Conservation (phyloP, 1,140 invertebrate genomes). For the Meteorus sp. region DNA sequence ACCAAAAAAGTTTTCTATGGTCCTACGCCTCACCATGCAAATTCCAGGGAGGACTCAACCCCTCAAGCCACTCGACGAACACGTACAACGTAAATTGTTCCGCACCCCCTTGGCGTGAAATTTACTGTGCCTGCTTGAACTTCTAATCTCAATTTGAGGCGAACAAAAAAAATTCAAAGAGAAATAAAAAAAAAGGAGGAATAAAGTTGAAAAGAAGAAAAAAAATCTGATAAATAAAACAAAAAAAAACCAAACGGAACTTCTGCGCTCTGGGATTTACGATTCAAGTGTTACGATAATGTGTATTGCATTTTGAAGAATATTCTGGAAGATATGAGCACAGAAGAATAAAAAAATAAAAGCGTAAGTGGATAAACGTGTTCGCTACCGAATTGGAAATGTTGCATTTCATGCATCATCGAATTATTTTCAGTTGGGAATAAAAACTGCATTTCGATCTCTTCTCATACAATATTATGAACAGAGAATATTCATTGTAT, state of each 20-base stretch:
- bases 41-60: conserved; percentile 24
- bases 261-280: conserved; percentile 7
- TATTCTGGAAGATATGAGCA: background rate
- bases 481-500: no score
- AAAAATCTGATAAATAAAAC: no score
- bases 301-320: background rate
- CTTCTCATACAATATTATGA: no score
- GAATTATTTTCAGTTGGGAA: background rate
- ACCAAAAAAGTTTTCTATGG: no score
- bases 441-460: no score
- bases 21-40: conserved; percentile 18
- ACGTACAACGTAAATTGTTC: conserved; percentile 28
- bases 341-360: no score
- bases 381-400: background rate
- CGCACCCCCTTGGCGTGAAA: conserved; percentile 16
- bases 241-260: no score
- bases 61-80: conserved; percentile 16
- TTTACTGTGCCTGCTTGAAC: conserved; percentile 23
- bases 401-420: background rate
- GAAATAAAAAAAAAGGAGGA: no score
- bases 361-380: background rate
- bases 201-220: no score
- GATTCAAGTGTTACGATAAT: conserved; percentile 4
- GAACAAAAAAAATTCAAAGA: background rate
- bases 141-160: conserved; percentile 24